A percentile compares a stretch with the other conserved stretches of the same genome.
Evolutionary conservation across 2,888 invertebrate genomes (phyloP).

Genomic region (Gisinianus flammeolus): DNA sequence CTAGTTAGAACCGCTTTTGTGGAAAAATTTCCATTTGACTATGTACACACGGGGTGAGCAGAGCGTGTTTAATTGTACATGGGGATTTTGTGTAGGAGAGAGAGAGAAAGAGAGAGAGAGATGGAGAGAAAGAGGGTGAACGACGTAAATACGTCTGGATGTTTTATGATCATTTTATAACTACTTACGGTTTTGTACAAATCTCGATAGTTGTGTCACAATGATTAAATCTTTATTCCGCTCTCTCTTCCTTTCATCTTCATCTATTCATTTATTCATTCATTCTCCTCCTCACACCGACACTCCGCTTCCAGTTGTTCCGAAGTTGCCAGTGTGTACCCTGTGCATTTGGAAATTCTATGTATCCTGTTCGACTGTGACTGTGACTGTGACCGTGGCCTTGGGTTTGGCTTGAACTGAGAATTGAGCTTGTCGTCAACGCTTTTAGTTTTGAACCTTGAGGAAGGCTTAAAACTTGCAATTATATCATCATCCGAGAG

Average conservation of each 20-base stretch:
- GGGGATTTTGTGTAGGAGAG: too few relatives aligned
- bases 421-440: too few relatives aligned
- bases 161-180: slow-evolving; percentile 10
- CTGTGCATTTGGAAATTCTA: too few relatives aligned
- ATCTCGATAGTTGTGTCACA: slow-evolving; percentile 3
- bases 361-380: too few relatives aligned
- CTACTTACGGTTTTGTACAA: slow-evolving; percentile 5
- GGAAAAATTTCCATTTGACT: too few relatives aligned
- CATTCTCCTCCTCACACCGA: neutral
- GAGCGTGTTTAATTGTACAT: neutral
- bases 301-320: too few relatives aligned
- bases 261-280: neutral
- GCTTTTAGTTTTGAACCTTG: neutral
- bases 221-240: slow-evolving; percentile 7
- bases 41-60: neutral
- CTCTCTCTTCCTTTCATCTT: neutral
- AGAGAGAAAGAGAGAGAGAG: neutral
- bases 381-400: too few relatives aligned
- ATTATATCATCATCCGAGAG: too few relatives aligned
- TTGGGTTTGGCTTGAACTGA: too few relatives aligned
- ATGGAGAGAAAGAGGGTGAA: neutral
- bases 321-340: too few relatives aligned
- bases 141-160: neutral
- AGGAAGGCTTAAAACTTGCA: neutral
- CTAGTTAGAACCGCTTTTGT: too few relatives aligned